Evolutionary conservation across 2,797 vertebrate genomes (phyloP), one percentile per base, ranked within the genome.

Genomic region (Neoniphon sammara): DNA sequence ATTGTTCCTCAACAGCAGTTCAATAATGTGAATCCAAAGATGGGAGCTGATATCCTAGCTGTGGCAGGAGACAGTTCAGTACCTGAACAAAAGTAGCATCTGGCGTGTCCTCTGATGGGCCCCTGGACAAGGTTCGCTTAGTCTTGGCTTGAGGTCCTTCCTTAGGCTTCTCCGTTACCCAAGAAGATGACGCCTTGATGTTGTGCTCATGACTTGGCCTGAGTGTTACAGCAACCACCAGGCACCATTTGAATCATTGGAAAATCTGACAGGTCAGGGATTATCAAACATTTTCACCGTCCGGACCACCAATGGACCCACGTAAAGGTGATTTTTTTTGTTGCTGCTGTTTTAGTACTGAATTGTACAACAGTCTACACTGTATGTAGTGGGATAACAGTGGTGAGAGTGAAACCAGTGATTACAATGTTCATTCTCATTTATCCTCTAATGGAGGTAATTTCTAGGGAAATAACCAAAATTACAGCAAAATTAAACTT

Each of bases 81-180:
- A 95, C 94, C 93, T 93, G 90, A 67, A 87, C 78, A 73, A 71
- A 62, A 4, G 72, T 58, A 30, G 76, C 5, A 21, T 83, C 80
- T 5, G 95, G 91, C 11, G 92, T 93, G 84, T 97, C 97, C 39
- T 95, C 95, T 0, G 96, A 96, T 39, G 93, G 96, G 65, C 94
- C 96, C 57, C 93, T 88, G n/a, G 95, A 95, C 73, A 95, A 85
- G 8, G 87, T 90, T 52, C 93, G 92, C 31, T 93, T 94, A 47
- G 88, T 88, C 70, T 91, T 94, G 93, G 93, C 1, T 81, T 89
- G 44, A 15, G 73, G 17, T 0, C 75, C 82, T 0, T 96, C 96
- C 82, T 94, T 95, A 55, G 94, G 90, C 73, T 93, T 95, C 52
- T 97, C 96, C 0, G 91, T 93, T 10, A 94, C 95, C 95, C 96